Conservation (phyloP, 2,888 invertebrate species). For the Nebria salina region DNA sequence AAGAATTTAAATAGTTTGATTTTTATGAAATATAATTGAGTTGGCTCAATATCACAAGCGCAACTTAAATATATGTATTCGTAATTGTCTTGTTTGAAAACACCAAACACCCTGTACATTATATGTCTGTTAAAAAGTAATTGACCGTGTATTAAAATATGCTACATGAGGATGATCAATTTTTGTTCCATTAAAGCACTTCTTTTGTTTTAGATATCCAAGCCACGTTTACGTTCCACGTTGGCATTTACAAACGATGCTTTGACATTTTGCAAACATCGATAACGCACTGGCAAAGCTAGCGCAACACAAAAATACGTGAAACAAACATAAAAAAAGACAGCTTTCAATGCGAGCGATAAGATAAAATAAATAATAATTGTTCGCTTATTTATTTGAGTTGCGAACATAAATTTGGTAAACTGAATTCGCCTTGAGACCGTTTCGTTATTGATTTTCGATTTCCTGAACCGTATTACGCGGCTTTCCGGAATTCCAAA, state of each 20-base stretch:
- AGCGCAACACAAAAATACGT: not conserved
- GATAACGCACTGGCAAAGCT: not conserved
- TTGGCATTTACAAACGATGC: not conserved
- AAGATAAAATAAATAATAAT: too few relatives aligned
- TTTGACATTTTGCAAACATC: not conserved
- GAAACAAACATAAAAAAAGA: not conserved
- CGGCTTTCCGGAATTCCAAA: not conserved
- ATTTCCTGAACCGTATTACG: not conserved
- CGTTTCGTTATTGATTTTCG: conserved; percentile 3
- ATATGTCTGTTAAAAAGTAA: too few relatives aligned
- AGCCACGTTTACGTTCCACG: not conserved
- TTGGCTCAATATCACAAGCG: too few relatives aligned
- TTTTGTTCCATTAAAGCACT: not conserved
- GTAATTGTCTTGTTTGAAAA: too few relatives aligned
- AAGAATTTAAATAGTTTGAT: too few relatives aligned
- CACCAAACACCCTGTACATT: too few relatives aligned
- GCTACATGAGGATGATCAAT: not conserved
- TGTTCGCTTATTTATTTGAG: not conserved
- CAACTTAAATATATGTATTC: too few relatives aligned
- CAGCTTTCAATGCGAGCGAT: too few relatives aligned
- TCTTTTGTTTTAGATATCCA: not conserved
- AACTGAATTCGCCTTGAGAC: conserved; percentile 10
- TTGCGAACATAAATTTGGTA: not conserved
- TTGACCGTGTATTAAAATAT: too few relatives aligned
- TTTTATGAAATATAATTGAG: too few relatives aligned